A percentile compares a stretch with the other conserved stretches of the same genome.
These are phyloP conservation scores for Platorchestia sp. DNA, from an alignment of 1,140 invertebrate species.

Conservation along the genomic window DNA sequence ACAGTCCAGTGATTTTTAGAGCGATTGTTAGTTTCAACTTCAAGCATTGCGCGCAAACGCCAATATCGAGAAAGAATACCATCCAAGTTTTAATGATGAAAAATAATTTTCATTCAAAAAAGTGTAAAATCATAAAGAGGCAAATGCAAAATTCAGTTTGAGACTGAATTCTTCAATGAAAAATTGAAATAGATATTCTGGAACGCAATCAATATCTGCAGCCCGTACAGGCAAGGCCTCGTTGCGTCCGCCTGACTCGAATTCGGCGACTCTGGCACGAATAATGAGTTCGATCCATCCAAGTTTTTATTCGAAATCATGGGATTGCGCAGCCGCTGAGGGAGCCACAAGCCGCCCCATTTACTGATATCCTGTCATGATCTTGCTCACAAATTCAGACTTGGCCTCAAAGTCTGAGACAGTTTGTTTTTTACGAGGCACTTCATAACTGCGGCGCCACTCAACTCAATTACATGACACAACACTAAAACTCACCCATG, in stretches of 20 bases:
- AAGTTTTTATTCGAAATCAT: background rate
- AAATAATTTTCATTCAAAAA: background rate
- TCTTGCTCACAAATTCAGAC: conserved; percentile 41
- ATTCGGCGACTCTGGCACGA: background rate
- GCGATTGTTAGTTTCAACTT: background rate
- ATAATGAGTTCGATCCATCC: background rate
- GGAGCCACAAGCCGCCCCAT: background rate
- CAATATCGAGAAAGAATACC: background rate
- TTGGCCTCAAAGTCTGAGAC: conserved; percentile 34
- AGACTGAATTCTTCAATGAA: background rate
- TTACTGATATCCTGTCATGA: background rate
- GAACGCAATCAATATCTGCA: background rate
- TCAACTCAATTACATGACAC: conserved; percentile 40
- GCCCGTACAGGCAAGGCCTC: too few relatives aligned
- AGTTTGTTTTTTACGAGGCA: conserved; percentile 49
- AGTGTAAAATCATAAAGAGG: background rate
- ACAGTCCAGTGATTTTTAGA: background rate
- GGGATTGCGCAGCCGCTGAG: background rate
- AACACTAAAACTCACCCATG: conserved; percentile 47
- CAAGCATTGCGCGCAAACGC: background rate
- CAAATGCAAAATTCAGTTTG: background rate
- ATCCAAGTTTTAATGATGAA: background rate
- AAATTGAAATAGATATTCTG: background rate
- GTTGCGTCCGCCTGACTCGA: background rate
- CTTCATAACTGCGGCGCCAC: conserved; percentile 49